Evolutionary conservation across 23 tunicate species (phyloP), one percentile per base, ranked within the genome.

Genomic region (Styela plicata): DNA sequence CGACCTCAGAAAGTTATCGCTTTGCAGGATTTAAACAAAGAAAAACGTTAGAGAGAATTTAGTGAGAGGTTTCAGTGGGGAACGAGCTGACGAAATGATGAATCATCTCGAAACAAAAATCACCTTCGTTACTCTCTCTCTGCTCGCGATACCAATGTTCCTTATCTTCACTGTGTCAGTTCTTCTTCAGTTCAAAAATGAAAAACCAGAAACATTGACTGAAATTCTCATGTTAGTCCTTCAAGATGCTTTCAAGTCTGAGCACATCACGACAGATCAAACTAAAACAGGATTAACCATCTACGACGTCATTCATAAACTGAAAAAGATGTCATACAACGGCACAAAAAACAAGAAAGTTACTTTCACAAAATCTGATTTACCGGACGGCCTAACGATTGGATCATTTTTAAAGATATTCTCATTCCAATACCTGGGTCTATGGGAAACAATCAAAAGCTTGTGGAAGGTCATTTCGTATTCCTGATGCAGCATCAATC

Each of bases 1-100:
- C 30, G 71, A 18, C n/a, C 71, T 18, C 71, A 67, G 24, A 67
- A 29, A 67, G 31, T 67, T 25, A 67, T 67, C 22, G 71, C 71
- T 16, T 67, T 67, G 31, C 30, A 25, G 71, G 71, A 67, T 29
- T 67, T 16, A 29, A 27, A 16, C 0, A 67, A 29, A 24, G 16
- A 1, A 1, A 27, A 18, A 22, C 16, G 19, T 13, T 67, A 22
- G 71, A 67, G 22, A 67, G n/a, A 67, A 29, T 16, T n/a, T 67
- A 16, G 71, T 67, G 17, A 19, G 31, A 67, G 71, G 31, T 29
- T 67, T 67, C 31, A 1, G 71, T 67, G 71, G 2, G 13, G 2
- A 67, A 67, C 30, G 31, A 67, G 24, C 31, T 16, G 2, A 1
- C 16, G 2, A 67, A 67, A 67, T 67, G 0, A 25, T 27, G 71